These are phyloP conservation scores for Proales similis DNA, from an alignment of 1,140 invertebrate species.

Conservation along the genomic window DNA sequence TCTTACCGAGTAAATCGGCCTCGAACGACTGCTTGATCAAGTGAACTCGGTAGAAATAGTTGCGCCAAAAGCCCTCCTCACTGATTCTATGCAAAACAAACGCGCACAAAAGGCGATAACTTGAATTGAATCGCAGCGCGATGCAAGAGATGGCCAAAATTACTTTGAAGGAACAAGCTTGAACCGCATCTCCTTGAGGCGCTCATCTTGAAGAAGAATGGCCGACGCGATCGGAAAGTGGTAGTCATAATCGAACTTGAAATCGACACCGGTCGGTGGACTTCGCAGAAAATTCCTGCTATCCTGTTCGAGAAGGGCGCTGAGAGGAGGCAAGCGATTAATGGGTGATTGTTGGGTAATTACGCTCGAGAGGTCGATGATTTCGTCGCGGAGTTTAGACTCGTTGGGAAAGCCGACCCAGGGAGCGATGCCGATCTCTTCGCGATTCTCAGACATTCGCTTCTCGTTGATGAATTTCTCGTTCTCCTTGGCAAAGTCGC, in stretches of 20 bases:
- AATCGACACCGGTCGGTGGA: constrained; percentile 86
- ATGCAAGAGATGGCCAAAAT: constrained; percentile 39
- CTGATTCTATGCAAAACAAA: constrained; percentile 67
- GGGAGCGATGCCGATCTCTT: constrained; percentile 71
- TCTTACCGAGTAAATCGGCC: constrained; percentile 51
- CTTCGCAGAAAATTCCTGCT: constrained; percentile 90
- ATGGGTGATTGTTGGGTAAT: constrained; percentile 40
- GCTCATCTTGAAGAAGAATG: constrained; percentile 84
- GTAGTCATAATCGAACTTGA: constrained; percentile 85
- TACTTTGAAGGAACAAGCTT: constrained; percentile 91
- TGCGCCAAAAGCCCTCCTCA: constrained; percentile 97
- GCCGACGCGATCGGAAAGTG: constrained; percentile 78
- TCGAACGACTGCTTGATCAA: constrained; percentile 93
- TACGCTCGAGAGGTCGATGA: constrained; percentile 79
- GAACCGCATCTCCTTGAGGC: constrained; percentile 94
- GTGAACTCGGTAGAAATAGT: constrained; percentile 97
- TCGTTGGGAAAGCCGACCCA: constrained; percentile 85
- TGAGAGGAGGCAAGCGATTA: not conserved
- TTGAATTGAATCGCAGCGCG: not conserved
- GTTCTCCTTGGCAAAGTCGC: constrained; percentile 91
- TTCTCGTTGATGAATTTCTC: constrained; percentile 84
- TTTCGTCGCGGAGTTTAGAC: constrained; percentile 80
- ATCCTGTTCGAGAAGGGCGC: constrained; percentile 63
- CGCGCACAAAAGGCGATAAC: constrained; percentile 4
- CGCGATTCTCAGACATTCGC: constrained; percentile 61